Evolutionary conservation across 2,888 invertebrate genomes (phyloP).

Genomic region (Dryadula phaetusa): DNA sequence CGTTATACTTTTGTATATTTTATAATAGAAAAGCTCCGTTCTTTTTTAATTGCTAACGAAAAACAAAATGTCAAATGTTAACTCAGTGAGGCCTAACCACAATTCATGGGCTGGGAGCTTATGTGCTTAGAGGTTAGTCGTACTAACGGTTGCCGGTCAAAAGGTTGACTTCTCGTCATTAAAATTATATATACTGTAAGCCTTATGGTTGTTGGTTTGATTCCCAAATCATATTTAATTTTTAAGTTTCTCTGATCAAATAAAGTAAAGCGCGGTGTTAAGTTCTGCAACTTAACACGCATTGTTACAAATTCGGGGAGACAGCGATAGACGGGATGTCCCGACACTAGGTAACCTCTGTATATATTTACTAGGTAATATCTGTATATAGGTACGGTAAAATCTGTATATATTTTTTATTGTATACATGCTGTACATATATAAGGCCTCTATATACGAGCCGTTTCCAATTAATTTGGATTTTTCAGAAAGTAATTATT

Average conservation of each 20-base stretch:
- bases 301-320: no score
- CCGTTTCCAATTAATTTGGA: neutral
- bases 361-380: no score
- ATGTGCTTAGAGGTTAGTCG: slow-evolving; percentile 22
- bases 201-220: neutral
- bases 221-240: neutral
- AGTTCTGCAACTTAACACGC: no score
- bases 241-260: no score
- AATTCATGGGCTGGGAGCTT: slow-evolving; percentile 20
- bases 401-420: neutral
- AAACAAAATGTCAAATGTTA: slow-evolving; percentile 26
- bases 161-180: slow-evolving; percentile 1
- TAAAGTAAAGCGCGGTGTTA: no score
- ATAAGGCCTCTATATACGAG: neutral
- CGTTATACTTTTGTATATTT: neutral
- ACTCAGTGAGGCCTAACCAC: slow-evolving; percentile 21
- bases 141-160: slow-evolving; percentile 7
- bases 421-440: neutral
- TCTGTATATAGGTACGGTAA: no score
- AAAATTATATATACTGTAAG: neutral
- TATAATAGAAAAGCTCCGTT: neutral
- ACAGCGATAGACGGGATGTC: no score
- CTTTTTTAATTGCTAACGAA: slow-evolving; percentile 13
- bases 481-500: neutral
- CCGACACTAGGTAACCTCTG: no score